Base-by-base conservation (phyloP, 2,113 vertebrate species). In the Phoenicopterus ruber region DNA sequence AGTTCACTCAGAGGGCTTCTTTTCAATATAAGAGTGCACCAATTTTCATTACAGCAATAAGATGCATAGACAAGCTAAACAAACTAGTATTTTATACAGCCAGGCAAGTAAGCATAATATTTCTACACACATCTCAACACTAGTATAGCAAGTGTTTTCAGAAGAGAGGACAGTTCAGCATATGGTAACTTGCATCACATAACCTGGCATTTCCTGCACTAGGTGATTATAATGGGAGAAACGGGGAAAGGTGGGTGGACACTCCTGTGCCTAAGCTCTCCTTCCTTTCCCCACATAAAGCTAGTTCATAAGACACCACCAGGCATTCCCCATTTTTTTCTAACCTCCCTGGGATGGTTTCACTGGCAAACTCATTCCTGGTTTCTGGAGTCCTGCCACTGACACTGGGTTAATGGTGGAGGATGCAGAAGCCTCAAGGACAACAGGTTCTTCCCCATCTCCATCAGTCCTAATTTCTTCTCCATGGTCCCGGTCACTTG, bases 281-380 rank as follows among this genome's bases (percentile, higher is more conserved):
- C 66, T 65, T 59, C 34, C 28, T 42, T 92, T 54, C 63, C 66
- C 36, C 76, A 78, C 26, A 59, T 13, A 61, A 78, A 50, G 9
- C 17, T 46, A 73, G 7, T 28, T 66, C n/a, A 2, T 16, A 74
- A 59, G n/a, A 77, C 6, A 76, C 29, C 17, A 61, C 12, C 31
- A 82, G n/a, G 7, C 13, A 83, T 86, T 78, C 12, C 94, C 92
- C 82, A 91, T 49, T 13, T 95, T 96, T 97, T 94, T 88, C 98
- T 99, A 98, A 97, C 99, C 99, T 98, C 99, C 99, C 97, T 99
- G 99, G 82, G 98, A 98, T 40, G 98, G 98, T 96, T 99, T 99
- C 96, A 99, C 98, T 14, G 99, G 99, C 86, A 99, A 98, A 87
- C 98, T 99, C 98, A 99, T 99, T 50, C 99, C 99, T 95, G 99